Base-by-base conservation (phyloP, 1,140 invertebrate genomes). In the Hestina assimilis region DNA sequence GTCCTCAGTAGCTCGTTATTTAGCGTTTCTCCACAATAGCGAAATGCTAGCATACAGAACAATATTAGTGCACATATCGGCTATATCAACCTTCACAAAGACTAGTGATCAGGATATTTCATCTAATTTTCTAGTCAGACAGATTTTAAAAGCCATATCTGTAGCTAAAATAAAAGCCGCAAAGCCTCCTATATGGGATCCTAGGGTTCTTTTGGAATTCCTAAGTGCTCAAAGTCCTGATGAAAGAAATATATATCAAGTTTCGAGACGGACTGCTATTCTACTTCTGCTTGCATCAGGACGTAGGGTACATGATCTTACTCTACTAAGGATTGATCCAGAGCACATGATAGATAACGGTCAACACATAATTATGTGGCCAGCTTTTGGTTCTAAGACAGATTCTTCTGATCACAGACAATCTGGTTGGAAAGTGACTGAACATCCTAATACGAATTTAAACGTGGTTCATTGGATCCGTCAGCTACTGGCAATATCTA, bases 31-130 rank as follows among this genome's bases (percentile, higher is more conserved):
- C 0, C 41, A 52, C 40, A 24, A 17, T 4, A 19, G 23, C 6
- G 8, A 43, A 17, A 20, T 28, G 3, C 21, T 62, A 12, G 15
- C 52, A 1, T 23, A 31, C 15, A 35, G n/a, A 12, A 56, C 59
- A 1, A 56, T 56, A 12, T 5, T 40, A 14, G 33, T 54, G 3
- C 51, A 55, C 19, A 56, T 51, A 24, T 62, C 52, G 1, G 59
- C 46, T 5, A 23, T 61, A 8, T 12, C 38, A 2, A 51, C 40
- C 7, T 35, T 46, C 24, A 9, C 38, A 17, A 4, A 9, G 4
- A 14, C 14, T 42, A 1, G 1, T 29, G 6, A 17, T 47, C 4
- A 38, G 23, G 3, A 19, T 17, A 11, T 35, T 8, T 17, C 15
- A 23, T 29, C 20, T 5, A 42, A 60, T 15, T 21, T 4, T 5